Conservation (phyloP, 2,797 vertebrate genomes). For the Oreochromis mossambicus region DNA sequence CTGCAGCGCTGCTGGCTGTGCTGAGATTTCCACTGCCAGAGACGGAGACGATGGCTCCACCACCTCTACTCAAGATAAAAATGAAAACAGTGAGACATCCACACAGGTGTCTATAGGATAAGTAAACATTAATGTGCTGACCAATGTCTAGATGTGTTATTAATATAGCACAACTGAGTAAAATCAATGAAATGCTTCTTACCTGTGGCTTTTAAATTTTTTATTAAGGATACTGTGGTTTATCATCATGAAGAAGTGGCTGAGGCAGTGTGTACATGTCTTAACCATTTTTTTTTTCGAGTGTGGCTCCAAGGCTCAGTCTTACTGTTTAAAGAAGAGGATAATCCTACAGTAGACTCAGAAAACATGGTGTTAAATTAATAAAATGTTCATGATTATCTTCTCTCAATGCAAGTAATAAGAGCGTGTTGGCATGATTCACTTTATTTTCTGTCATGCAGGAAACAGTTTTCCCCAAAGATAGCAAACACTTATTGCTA, state of each 20-base stretch:
- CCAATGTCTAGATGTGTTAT: not conserved
- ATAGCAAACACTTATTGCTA: not conserved
- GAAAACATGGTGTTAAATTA: not conserved
- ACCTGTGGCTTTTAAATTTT: slow-evolving; percentile 68
- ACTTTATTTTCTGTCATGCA: not conserved
- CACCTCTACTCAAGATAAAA: slow-evolving; percentile 23
- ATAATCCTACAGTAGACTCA: not conserved
- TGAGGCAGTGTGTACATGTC: not conserved
- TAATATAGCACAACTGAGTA: not conserved
- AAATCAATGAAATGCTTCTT: slow-evolving; percentile 26
- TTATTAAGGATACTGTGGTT: not conserved
- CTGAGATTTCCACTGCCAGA: slow-evolving; percentile 60
- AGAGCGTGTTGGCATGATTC: not conserved
- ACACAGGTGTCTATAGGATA: not conserved
- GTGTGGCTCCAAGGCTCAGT: not conserved
- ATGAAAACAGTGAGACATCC: not conserved
- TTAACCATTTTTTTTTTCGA: not conserved
- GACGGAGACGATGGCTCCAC: slow-evolving; percentile 49
- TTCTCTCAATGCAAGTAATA: not conserved
- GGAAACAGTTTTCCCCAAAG: not conserved
- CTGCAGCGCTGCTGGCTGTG: slow-evolving; percentile 23
- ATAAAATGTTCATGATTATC: not conserved
- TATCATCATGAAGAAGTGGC: not conserved
- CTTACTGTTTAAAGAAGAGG: not conserved
- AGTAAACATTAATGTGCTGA: not conserved